Evolutionary conservation across 2,888 invertebrate genomes (phyloP).

Genomic region (Netelia inedita): DNA sequence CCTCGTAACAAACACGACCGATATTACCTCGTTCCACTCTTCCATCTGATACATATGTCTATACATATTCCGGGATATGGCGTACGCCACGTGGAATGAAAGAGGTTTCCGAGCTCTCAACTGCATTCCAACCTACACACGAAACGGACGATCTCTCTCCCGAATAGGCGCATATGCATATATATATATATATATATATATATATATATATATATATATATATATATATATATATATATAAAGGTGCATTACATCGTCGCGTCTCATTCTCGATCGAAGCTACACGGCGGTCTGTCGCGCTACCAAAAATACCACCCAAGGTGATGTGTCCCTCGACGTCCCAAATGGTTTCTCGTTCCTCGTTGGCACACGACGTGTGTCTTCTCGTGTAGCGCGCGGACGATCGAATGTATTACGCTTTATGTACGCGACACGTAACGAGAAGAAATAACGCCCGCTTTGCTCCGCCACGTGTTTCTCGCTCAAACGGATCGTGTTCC

Average conservation of each 20-base stretch:
- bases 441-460: slow-evolving; percentile 56
- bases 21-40: slow-evolving; percentile 7
- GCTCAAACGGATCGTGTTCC: slow-evolving; percentile 26
- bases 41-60: not conserved
- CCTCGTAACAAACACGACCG: slow-evolving; percentile 5
- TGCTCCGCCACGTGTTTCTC: slow-evolving; percentile 40
- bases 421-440: slow-evolving; percentile 54
- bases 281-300: slow-evolving; percentile 34
- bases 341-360: slow-evolving; percentile 16
- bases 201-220: not conserved
- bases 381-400: slow-evolving; percentile 41
- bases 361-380: slow-evolving; percentile 30
- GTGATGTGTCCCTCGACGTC: slow-evolving; percentile 42
- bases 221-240: not conserved
- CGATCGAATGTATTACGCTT: slow-evolving; percentile 59
- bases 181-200: not conserved
- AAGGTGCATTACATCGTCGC: slow-evolving; percentile 40
- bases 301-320: slow-evolving; percentile 71
- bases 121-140: slow-evolving; percentile 63
- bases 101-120: slow-evolving; percentile 31
- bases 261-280: slow-evolving; percentile 34
- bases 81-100: slow-evolving; percentile 11
- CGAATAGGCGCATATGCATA: slow-evolving; percentile 26
- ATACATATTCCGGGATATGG: not conserved
- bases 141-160: slow-evolving; percentile 8